These are phyloP conservation scores for Andricus curvator DNA, from an alignment of 2,888 invertebrate genomes.

Conservation along the genomic window DNA sequence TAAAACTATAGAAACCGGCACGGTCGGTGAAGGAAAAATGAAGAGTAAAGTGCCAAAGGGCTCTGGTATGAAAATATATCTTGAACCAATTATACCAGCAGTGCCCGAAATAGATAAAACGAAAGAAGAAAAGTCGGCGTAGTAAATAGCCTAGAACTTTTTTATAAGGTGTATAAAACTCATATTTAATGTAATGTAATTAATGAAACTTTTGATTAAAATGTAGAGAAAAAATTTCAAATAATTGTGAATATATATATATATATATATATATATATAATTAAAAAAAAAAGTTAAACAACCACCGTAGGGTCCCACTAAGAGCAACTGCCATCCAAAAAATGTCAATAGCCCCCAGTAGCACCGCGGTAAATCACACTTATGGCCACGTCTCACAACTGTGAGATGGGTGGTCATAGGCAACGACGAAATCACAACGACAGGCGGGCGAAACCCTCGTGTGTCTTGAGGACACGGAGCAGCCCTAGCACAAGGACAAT, in stretches of 20 bases:
- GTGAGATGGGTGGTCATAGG: too few species aligned
- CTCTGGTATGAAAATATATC: slow-evolving; percentile 10
- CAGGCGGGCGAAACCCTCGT: too few species aligned
- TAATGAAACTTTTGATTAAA: not conserved
- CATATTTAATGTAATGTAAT: not conserved
- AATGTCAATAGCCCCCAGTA: too few species aligned
- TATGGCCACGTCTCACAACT: too few species aligned
- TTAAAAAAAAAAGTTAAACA: too few species aligned
- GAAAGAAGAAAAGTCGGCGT: not conserved
- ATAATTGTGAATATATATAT: not conserved
- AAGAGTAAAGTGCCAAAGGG: not conserved
- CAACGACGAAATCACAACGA: too few species aligned
- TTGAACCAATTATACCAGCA: not conserved
- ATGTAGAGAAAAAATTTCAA: not conserved
- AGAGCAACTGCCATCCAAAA: too few species aligned
- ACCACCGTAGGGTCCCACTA: too few species aligned
- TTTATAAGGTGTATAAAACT: not conserved
- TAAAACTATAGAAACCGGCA: not conserved
- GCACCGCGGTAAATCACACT: too few species aligned
- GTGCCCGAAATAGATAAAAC: not conserved
- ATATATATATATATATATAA: too few species aligned
- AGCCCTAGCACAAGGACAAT: too few species aligned
- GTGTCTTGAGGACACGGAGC: too few species aligned
- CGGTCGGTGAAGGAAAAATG: not conserved
- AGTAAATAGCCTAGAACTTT: not conserved